phyloP scores from a whole-genome alignment of 1,140 invertebrate species.

The Leptinotarsa texana region DNA sequence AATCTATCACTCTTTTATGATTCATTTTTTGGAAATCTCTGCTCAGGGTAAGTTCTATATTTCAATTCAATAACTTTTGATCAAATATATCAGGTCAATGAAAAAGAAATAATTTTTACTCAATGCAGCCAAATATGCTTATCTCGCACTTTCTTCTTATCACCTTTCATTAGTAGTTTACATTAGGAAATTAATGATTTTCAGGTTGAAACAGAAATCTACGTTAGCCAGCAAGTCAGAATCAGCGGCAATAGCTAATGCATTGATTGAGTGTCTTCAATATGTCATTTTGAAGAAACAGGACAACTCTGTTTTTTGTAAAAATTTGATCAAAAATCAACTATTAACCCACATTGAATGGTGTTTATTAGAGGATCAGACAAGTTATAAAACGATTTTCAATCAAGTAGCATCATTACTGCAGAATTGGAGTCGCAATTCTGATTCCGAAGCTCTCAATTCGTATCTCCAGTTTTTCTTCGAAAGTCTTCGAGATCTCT shows the following conservation, averaged over 20 bases:
- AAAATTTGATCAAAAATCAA: constrained; percentile 54
- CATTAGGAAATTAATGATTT: constrained; percentile 34
- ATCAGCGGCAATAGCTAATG: constrained; percentile 62
- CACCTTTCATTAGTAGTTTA: constrained; percentile 10
- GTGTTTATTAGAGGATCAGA: constrained; percentile 53
- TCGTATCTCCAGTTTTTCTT: constrained; percentile 61
- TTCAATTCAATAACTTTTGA: too few species aligned
- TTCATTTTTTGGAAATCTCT: constrained; percentile 71
- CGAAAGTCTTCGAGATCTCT: constrained; percentile 56
- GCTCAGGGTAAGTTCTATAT: constrained; percentile 60
- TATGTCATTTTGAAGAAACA: constrained; percentile 62
- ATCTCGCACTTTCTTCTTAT: constrained; percentile 4
- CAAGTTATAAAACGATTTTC: constrained; percentile 57
- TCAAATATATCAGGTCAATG: too few species aligned
- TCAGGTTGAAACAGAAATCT: constrained; percentile 60
- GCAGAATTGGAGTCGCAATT: constrained; percentile 63
- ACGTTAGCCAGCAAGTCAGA: constrained; percentile 64
- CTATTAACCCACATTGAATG: constrained; percentile 58
- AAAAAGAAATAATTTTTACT: too few species aligned
- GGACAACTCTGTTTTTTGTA: constrained; percentile 55
- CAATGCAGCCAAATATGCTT: neutral
- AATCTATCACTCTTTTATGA: constrained; percentile 62
- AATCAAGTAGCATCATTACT: constrained; percentile 58
- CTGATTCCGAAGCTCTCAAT: constrained; percentile 38
- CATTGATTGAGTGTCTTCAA: constrained; percentile 72